Evolutionary conservation across 30 jellyfish, hydroid and myxozoan genomes (phyloP), one percentile per base, ranked within the genome.

Genomic region (Aurelia aurita): DNA sequence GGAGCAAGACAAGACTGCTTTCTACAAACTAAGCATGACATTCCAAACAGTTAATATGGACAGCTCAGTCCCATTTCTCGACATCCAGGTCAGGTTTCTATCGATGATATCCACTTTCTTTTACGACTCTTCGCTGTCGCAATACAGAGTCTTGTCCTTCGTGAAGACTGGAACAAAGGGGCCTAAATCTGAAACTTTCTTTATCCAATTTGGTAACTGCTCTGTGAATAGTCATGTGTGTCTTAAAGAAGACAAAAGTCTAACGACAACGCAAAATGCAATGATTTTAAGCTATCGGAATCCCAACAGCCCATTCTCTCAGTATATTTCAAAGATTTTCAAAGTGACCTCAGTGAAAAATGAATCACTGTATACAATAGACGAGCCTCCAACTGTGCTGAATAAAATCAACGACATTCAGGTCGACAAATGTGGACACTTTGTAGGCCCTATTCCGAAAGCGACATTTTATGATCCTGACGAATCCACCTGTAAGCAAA

Each of bases 121-220:
- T 27, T 77, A 72, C 18, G 90, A 88, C 67, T 25, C 59, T 8
- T 68, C 82, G 15, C 39, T 78, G 51, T 54, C 77, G 8, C 90
- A 87, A 1, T 91, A 82, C 86, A 90, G 96, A n/a, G 89, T 91
- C 1, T 60, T 73, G 51, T 15, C 75, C 19, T 91, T 73, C 65
- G 49, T 35, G 10, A 53, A 69, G 58, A 54, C 73, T 28, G 29
- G 34, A 4, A 61, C 82, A 49, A 27, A 62, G 7, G 94, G 87
- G n/a, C 65, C 58, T 28, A 67, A 23, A 22, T 70, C 86, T 14
- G 94, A 89, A 39, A 51, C 51, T 1, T 90, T 69, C 57, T 44
- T 20, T 12, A 29, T 84, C 10, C 75, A 67, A 51, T 73, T 90
- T 43, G 79, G 87, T 2, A 76, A 90, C 77, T 90, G 97, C 53